Evolutionary conservation across 2,888 invertebrate species (phyloP).

Genomic region (Habroteleia sp.): DNA sequence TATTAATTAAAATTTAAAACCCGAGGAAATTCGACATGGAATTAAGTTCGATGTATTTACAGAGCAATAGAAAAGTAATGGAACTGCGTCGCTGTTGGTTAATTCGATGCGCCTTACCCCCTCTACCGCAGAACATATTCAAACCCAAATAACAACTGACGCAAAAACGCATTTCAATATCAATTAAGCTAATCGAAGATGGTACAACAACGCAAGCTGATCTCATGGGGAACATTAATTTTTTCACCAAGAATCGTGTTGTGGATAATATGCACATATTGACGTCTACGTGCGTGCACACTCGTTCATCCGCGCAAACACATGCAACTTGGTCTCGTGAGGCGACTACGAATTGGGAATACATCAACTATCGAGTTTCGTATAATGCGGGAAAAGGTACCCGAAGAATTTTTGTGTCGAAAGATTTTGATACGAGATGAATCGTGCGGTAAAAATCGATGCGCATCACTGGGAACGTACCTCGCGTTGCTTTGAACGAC

Average conservation of each 20-base stretch:
- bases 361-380: conserved; percentile 6
- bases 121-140: no score
- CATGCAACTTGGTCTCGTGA: conserved; percentile 1
- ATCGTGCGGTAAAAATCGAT: conserved; percentile 39
- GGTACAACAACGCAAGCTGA: background rate
- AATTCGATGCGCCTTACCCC: no score
- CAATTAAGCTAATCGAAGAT: conserved; percentile 12
- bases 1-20: no score
- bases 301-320: conserved; percentile 13
- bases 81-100: no score
- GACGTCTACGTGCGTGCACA: conserved; percentile 1
- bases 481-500: conserved; percentile 44
- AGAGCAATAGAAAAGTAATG: no score
- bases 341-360: conserved; percentile 4
- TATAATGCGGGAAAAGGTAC: background rate
- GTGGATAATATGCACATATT: conserved; percentile 6
- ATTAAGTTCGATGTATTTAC: no score
- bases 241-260: background rate
- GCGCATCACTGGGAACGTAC: conserved; percentile 40
- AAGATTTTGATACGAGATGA: conserved; percentile 26
- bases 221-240: conserved; percentile 15
- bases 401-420: conserved; percentile 7
- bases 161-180: background rate
- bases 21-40: no score
- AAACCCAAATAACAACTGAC: no score